phyloP scores from a whole-genome alignment of 2,113 vertebrate genomes.

The Micronisus gabar region DNA sequence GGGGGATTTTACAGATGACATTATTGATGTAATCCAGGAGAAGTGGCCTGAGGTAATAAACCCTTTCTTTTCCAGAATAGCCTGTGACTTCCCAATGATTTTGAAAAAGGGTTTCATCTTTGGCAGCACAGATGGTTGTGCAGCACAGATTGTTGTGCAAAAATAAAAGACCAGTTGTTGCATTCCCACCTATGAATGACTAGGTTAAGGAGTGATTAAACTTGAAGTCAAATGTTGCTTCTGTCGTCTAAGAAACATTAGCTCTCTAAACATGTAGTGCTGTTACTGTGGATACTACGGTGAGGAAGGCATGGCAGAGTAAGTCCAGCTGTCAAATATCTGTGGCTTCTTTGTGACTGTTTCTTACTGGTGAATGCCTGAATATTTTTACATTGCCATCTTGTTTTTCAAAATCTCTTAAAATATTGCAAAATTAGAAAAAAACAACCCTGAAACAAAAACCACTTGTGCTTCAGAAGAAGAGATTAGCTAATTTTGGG shows the following conservation, averaged over 20 bases:
- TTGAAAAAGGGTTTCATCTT: background rate
- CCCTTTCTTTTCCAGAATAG: background rate
- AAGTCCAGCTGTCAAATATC: background rate
- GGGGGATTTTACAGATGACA: constrained; percentile 99
- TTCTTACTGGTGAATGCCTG: background rate
- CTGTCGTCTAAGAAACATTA: background rate
- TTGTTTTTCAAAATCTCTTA: background rate
- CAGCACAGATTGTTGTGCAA: background rate
- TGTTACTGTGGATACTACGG: background rate
- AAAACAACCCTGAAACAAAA: background rate
- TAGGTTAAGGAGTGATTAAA: background rate
- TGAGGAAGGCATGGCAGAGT: background rate
- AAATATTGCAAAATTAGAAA: background rate
- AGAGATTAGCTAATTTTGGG: background rate
- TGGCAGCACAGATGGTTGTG: background rate
- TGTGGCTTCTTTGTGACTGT: background rate
- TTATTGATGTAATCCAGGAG: constrained; percentile 97
- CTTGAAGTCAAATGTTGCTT: background rate
- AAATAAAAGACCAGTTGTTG: background rate
- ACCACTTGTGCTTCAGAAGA: background rate
- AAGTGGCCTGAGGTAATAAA: constrained; percentile 94
- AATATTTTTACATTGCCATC: background rate
- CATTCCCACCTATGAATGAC: background rate
- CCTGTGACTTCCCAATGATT: background rate
- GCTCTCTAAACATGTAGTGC: background rate